Conservation (phyloP, 2,888 invertebrate species). For the Malacosoma neustria region DNA sequence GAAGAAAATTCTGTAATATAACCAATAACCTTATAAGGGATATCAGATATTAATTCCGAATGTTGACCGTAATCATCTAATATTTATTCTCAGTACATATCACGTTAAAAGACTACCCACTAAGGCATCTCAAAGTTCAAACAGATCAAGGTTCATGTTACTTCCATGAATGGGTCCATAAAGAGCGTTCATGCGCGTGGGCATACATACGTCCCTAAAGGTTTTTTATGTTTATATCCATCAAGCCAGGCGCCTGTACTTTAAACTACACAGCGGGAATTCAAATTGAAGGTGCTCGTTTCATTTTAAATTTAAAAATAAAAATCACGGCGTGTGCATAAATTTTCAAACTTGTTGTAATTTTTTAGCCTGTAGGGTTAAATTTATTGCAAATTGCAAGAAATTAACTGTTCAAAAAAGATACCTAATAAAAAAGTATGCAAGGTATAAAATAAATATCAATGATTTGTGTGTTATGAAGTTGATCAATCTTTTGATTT, state of each 20-base stretch:
- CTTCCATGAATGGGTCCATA: conserved; percentile 57
- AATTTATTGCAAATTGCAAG: no score
- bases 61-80: no score
- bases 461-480: no score
- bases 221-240: conserved; percentile 46
- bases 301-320: not conserved
- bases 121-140: conserved; percentile 28
- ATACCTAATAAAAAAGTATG: no score
- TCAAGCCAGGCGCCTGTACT: conserved; percentile 54
- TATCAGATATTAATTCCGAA: no score
- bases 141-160: conserved; percentile 44
- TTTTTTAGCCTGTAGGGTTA: no score
- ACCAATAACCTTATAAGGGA: no score
- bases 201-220: conserved; percentile 35
- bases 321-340: not conserved
- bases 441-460: no score
- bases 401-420: no score
- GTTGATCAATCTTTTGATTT: no score
- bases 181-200: conserved; percentile 36
- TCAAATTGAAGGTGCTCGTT: not conserved
- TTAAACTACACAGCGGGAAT: conserved; percentile 7
- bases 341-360: not conserved
- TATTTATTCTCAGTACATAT: not conserved
- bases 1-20: no score
- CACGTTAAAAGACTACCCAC: not conserved